These are phyloP conservation scores for Ardeotis arabs DNA, from an alignment of 2,113 vertebrate species.

Conservation along the genomic window DNA sequence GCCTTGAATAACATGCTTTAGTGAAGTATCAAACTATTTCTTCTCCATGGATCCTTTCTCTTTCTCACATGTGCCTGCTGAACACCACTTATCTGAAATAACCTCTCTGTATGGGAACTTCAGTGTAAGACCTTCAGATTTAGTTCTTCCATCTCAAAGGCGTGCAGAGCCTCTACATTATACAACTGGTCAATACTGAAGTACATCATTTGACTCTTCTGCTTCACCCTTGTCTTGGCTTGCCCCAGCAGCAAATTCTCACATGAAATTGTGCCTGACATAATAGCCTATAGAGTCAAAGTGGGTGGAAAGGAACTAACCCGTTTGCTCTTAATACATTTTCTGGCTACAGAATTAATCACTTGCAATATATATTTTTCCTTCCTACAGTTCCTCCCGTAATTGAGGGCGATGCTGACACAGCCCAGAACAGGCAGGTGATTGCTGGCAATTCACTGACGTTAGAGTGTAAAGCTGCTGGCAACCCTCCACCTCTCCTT, in stretches of 20 bases:
- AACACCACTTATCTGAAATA: background rate
- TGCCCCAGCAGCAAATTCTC: background rate
- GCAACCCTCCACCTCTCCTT: slow-evolving; percentile 88
- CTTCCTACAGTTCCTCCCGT: slow-evolving; percentile 86
- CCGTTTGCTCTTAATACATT: slow-evolving; percentile 1
- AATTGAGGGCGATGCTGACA: slow-evolving; percentile 78
- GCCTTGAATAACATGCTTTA: background rate
- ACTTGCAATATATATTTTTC: background rate
- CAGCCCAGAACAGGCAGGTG: slow-evolving; percentile 81
- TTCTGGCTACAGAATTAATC: slow-evolving; percentile 18
- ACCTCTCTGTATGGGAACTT: background rate
- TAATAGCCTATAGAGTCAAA: background rate
- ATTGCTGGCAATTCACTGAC: slow-evolving; percentile 79
- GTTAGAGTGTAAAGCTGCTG: slow-evolving; percentile 87
- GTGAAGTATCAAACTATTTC: background rate
- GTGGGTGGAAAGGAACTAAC: background rate
- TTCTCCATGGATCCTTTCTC: background rate
- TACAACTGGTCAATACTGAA: background rate
- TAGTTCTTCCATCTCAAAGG: background rate
- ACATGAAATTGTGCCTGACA: background rate
- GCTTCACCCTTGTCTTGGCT: background rate
- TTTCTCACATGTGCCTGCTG: background rate
- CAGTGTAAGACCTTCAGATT: background rate
- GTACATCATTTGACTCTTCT: background rate
- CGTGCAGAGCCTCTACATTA: background rate